Percentiles rank a stretch among this genome's conserved stretches.
phyloP scores from a whole-genome alignment of 1,140 invertebrate species.

The Frieseomelitta varia region DNA sequence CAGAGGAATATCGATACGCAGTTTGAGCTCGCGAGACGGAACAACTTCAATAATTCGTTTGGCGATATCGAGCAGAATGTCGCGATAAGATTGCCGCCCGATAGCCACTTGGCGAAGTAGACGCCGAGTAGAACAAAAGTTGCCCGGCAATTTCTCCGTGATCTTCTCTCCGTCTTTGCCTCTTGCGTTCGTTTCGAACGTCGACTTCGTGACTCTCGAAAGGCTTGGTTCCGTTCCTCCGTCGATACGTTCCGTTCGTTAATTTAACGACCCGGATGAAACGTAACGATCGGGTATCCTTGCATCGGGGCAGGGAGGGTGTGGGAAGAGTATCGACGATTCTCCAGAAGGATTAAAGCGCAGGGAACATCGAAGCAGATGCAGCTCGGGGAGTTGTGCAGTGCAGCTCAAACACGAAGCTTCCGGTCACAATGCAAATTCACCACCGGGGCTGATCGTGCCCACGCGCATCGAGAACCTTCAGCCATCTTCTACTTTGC shows the following conservation, averaged over 20 bases:
- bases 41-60: slow-evolving; percentile 10
- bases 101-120: not conserved
- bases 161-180: not conserved
- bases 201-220: not conserved
- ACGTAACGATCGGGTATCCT: not conserved
- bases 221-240: not conserved
- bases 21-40: not conserved
- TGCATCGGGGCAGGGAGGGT: not conserved
- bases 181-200: not conserved
- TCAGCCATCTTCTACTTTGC: slow-evolving; percentile 50
- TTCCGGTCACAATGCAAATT: slow-evolving; percentile 71
- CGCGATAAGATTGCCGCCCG: slow-evolving; percentile 16
- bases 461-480: slow-evolving; percentile 33
- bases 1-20: not conserved
- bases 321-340: slow-evolving; percentile 35
- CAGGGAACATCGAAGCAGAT: slow-evolving; percentile 40
- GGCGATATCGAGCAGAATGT: not conserved
- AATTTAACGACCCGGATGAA: slow-evolving; percentile 4
- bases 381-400: not conserved
- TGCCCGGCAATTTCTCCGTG: not conserved
- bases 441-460: slow-evolving; percentile 44
- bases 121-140: not conserved
- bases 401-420: slow-evolving; percentile 62
- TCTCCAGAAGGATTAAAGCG: slow-evolving; percentile 43
- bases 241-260: not conserved